These are phyloP conservation scores for Ommatoiulus sabulosus DNA, from an alignment of 2,888 invertebrate species.

Conservation along the genomic window DNA sequence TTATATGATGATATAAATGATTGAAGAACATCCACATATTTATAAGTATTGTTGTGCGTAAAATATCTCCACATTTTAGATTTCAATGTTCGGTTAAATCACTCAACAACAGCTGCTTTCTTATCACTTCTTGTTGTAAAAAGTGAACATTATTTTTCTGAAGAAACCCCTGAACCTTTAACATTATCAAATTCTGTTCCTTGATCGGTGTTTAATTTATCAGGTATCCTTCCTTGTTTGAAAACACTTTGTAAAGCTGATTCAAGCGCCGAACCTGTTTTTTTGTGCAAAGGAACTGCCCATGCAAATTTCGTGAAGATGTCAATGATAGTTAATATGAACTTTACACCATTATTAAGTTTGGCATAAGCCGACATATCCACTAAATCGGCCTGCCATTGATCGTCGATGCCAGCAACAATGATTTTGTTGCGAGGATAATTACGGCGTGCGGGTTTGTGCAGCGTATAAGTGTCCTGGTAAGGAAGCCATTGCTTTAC, in stretches of 20 bases:
- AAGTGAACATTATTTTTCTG: neutral
- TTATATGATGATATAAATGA: conserved; percentile 63
- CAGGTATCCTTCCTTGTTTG: conserved; percentile 60
- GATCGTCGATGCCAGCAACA: conserved; percentile 61
- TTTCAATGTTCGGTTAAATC: conserved; percentile 63
- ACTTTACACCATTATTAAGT: conserved; percentile 61
- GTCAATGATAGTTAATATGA: conserved; percentile 63
- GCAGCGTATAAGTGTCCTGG: neutral
- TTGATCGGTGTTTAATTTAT: conserved; percentile 61
- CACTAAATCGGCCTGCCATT: conserved; percentile 62
- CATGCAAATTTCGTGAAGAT: conserved; percentile 62
- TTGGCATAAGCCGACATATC: conserved; percentile 59
- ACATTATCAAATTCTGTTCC: conserved; percentile 62
- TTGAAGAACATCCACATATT: conserved; percentile 63
- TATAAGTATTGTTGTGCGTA: conserved; percentile 61
- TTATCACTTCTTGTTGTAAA: conserved; percentile 59
- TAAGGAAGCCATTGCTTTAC: neutral
- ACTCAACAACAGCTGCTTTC: conserved; percentile 61
- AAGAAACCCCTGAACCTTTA: conserved; percentile 42
- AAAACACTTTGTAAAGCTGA: conserved; percentile 60
- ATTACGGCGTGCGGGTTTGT: neutral
- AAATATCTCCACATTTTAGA: conserved; percentile 64
- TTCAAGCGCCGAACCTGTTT: conserved; percentile 60
- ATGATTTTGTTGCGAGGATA: neutral
- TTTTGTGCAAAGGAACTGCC: conserved; percentile 62